Percentiles rank a stretch among this genome's conserved stretches.
Evolutionary conservation across 2,888 invertebrate species (phyloP).

Genomic region (Syrphus vitripennis): DNA sequence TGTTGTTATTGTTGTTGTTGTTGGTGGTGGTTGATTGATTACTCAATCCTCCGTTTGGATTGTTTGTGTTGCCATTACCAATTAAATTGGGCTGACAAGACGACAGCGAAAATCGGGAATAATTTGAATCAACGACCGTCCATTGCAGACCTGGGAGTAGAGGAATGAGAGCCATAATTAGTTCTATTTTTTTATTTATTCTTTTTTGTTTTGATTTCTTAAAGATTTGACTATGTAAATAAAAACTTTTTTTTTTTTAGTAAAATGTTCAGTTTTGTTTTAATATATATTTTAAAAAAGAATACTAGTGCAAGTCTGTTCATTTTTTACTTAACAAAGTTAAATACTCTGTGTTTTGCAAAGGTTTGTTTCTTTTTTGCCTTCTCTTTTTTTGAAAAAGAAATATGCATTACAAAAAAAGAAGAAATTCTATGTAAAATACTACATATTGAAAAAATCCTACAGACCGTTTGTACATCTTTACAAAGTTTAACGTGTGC

Average conservation of each 20-base stretch:
- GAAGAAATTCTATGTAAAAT: slow-evolving; percentile 33
- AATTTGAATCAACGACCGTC: slow-evolving; percentile 92
- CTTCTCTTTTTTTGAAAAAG: slow-evolving; percentile 19
- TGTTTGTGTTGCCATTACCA: slow-evolving; percentile 79
- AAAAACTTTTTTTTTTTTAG: slow-evolving; percentile 72
- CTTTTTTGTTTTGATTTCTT: slow-evolving; percentile 65
- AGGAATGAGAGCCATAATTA: slow-evolving; percentile 81
- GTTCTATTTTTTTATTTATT: slow-evolving; percentile 71
- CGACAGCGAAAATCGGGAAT: slow-evolving; percentile 87
- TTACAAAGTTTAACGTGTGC: neutral
- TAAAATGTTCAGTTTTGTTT: slow-evolving; percentile 75
- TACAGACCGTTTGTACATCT: neutral
- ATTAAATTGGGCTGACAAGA: slow-evolving; percentile 84
- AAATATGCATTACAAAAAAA: slow-evolving; percentile 50
- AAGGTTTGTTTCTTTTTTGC: neutral
- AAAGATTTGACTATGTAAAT: slow-evolving; percentile 47
- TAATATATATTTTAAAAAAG: neutral
- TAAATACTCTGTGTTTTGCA: neutral
- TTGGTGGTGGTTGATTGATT: slow-evolving; percentile 76
- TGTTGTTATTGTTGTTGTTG: slow-evolving; percentile 67
- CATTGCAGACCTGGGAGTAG: slow-evolving; percentile 91
- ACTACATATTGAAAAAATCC: slow-evolving; percentile 26
- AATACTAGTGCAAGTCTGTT: slow-evolving; percentile 37
- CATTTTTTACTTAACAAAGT: slow-evolving; percentile 30
- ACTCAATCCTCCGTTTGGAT: slow-evolving; percentile 76